Evolutionary conservation across 2,797 vertebrate genomes (phyloP).

Genomic region (Tinamus major): DNA sequence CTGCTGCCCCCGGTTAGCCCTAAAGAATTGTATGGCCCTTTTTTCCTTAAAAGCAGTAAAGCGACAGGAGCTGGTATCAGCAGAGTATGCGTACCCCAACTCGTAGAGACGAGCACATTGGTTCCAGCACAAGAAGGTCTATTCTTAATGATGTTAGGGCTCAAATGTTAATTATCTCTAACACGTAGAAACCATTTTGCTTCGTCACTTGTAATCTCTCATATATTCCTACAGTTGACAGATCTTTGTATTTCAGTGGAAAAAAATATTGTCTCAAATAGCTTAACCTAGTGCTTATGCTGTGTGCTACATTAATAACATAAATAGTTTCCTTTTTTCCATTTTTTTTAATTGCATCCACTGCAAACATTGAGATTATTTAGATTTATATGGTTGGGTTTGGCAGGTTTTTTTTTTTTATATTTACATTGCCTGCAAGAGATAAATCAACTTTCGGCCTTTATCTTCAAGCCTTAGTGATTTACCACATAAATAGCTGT

Average conservation of each 20-base stretch:
- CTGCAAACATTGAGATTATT: neutral
- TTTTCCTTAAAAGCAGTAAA: neutral
- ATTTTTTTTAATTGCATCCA: neutral
- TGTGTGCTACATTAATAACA: neutral
- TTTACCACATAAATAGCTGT: neutral
- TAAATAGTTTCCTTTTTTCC: neutral
- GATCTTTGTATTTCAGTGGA: neutral
- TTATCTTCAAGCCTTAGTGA: neutral
- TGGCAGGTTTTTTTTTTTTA: neutral
- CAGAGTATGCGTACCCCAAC: neutral
- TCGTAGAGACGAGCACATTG: neutral
- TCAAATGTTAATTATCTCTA: constrained; percentile 11
- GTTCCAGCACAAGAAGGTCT: neutral
- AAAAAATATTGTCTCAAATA: neutral
- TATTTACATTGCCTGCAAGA: neutral
- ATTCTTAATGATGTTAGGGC: neutral
- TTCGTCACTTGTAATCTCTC: neutral
- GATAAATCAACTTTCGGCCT: neutral
- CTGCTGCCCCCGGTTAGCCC: too few relatives aligned
- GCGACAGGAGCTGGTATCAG: neutral
- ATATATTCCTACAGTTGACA: neutral
- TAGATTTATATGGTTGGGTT: neutral
- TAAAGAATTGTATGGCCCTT: neutral
- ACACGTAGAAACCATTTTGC: neutral
- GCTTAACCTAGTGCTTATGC: neutral